Percentiles rank a stretch among this genome's conserved stretches.
phyloP scores from a whole-genome alignment of 2,888 invertebrate genomes.

The Hirtodrosophila histrioides region DNA sequence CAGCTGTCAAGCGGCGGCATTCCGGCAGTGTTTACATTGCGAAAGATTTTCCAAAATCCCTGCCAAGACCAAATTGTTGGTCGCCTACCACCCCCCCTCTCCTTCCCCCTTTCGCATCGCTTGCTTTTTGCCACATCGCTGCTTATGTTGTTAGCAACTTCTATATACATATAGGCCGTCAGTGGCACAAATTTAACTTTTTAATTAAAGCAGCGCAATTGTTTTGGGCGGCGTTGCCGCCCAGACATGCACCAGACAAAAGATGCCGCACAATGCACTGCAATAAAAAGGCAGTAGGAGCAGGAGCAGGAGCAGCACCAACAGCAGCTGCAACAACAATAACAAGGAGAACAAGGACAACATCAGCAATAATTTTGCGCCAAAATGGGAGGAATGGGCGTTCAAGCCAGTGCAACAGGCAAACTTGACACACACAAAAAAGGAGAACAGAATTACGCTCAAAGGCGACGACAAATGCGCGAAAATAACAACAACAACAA shows the following conservation, averaged over 20 bases:
- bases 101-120: not conserved
- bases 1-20: constrained; percentile 13
- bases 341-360: constrained; percentile 10
- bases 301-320: constrained; percentile 2
- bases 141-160: constrained; percentile 44
- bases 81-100: not conserved
- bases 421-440: constrained; percentile 57
- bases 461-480: constrained; percentile 21
- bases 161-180: constrained; percentile 39
- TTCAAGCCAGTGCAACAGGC: constrained; percentile 63
- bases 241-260: constrained; percentile 53
- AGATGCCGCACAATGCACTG: constrained; percentile 42
- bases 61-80: constrained; percentile 9
- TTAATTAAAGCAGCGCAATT: constrained; percentile 73
- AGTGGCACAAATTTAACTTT: constrained; percentile 69
- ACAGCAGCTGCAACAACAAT: not conserved
- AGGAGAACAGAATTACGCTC: constrained; percentile 3
- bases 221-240: constrained; percentile 45
- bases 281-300: constrained; percentile 13
- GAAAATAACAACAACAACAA: constrained; percentile 32
- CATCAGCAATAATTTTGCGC: constrained; percentile 28
- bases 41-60: constrained; percentile 22
- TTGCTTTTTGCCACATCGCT: not conserved
- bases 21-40: constrained; percentile 24
- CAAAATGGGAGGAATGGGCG: constrained; percentile 9